Evolutionary conservation across 2,888 invertebrate genomes (phyloP).

Genomic region (Pyrocoelia pectoralis): DNA sequence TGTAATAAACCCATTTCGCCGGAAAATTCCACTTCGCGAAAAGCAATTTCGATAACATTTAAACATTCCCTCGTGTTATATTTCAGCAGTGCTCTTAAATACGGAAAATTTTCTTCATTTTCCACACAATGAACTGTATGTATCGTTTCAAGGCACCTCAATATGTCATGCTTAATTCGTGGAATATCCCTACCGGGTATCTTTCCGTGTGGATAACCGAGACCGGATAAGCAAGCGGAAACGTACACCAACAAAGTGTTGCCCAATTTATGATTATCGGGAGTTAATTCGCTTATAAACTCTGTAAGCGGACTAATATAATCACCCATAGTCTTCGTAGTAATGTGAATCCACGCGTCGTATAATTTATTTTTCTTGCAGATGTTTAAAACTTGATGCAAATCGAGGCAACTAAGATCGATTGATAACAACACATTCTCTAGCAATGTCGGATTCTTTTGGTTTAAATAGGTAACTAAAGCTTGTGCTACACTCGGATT

Average conservation of each 20-base stretch:
- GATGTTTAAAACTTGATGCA: constrained; percentile 72
- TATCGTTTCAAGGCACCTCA: constrained; percentile 72
- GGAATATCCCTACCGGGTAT: constrained; percentile 69
- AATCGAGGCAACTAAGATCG: constrained; percentile 77
- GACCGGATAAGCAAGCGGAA: constrained; percentile 86
- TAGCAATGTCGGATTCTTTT: constrained; percentile 66
- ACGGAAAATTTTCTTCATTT: constrained; percentile 73
- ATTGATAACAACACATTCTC: constrained; percentile 77
- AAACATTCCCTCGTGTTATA: constrained; percentile 88
- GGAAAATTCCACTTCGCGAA: constrained; percentile 81
- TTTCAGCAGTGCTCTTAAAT: constrained; percentile 75
- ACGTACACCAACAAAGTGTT: constrained; percentile 87
- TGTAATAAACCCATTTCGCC: constrained; percentile 75
- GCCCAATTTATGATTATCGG: constrained; percentile 69
- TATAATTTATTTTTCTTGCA: constrained; percentile 68
- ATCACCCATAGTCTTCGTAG: constrained; percentile 79
- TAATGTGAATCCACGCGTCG: constrained; percentile 78
- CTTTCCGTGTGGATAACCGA: constrained; percentile 81
- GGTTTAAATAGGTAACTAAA: constrained; percentile 73
- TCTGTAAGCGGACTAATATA: constrained; percentile 78
- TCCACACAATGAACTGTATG: constrained; percentile 70
- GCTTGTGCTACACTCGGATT: constrained; percentile 78
- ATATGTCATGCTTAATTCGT: constrained; percentile 77
- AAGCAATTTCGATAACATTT: constrained; percentile 85
- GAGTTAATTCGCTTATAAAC: constrained; percentile 64